Conservation (phyloP, 2,797 vertebrate genomes). For the Rhinoraja longicauda region DNA sequence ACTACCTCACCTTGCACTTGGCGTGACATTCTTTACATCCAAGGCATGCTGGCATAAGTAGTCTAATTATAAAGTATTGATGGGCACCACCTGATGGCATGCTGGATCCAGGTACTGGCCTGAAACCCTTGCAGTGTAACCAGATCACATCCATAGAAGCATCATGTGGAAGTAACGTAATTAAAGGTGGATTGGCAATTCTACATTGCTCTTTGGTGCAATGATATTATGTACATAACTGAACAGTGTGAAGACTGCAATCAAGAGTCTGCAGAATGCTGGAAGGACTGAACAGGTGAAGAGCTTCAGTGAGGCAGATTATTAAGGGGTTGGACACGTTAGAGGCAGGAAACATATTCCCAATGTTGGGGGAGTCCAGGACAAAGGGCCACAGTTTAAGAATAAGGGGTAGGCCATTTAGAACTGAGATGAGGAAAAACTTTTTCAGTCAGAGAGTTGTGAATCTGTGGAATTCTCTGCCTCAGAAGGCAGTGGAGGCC, state of each 20-base stretch:
- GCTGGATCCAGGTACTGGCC: background rate
- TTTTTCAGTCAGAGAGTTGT: no score
- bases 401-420: no score
- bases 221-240: background rate
- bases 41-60: background rate
- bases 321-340: no score
- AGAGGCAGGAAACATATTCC: no score
- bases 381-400: no score
- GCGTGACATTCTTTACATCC: background rate
- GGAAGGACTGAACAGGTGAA: no score
- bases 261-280: no score
- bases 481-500: no score
- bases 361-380: no score
- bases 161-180: background rate
- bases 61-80: conserved; percentile 1
- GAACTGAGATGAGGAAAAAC: no score
- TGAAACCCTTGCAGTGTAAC: background rate
- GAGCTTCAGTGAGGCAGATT: no score
- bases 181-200: background rate
- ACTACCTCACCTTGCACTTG: background rate
- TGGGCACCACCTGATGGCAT: background rate
- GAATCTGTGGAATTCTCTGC: no score
- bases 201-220: background rate
- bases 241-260: background rate
- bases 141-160: background rate